These are phyloP conservation scores for Neoniphon sammara DNA, from an alignment of 2,797 vertebrate species.

Conservation along the genomic window DNA sequence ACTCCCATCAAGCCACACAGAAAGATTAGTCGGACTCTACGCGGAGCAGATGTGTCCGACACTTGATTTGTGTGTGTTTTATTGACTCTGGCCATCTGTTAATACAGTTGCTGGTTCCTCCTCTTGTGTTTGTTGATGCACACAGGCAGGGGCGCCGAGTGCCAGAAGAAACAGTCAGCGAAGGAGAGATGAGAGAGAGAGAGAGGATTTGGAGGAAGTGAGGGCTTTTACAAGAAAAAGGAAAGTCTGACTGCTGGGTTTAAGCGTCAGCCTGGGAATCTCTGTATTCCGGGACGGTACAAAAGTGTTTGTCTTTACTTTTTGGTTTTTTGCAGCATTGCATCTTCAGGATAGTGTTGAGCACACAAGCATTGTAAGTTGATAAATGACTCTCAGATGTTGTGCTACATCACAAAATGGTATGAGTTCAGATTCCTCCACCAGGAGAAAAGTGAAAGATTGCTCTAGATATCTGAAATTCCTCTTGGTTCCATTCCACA, in stretches of 20 bases:
- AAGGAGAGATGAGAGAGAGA: conserved; percentile 64
- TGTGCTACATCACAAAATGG: conserved; percentile 53
- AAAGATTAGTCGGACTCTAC: conserved; percentile 80
- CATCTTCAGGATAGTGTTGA: conserved; percentile 1
- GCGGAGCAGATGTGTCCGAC: conserved; percentile 82
- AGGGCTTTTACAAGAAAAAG: conserved; percentile 61
- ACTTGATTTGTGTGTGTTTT: conserved; percentile 85
- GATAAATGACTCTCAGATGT: conserved; percentile 75
- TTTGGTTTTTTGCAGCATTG: conserved; percentile 8
- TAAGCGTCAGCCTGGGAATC: conserved; percentile 60
- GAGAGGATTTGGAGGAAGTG: conserved; percentile 48
- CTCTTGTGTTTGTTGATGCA: conserved; percentile 84
- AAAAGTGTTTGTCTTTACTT: conserved; percentile 52
- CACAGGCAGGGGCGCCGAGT: conserved; percentile 74
- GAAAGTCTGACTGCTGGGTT: conserved; percentile 51
- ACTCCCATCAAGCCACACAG: conserved; percentile 76
- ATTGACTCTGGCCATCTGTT: conserved; percentile 90
- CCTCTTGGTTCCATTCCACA: conserved; percentile 70
- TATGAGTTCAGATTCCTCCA: conserved; percentile 63
- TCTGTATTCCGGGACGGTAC: conserved; percentile 44
- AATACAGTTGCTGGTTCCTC: conserved; percentile 86
- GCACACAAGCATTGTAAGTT: conserved; percentile 37
- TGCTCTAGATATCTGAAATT: conserved; percentile 76
- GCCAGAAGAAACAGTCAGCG: conserved; percentile 82
- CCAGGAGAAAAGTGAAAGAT: conserved; percentile 79